Percentiles rank a stretch among this genome's conserved stretches.
Evolutionary conservation across 2,888 invertebrate genomes (phyloP).

Genomic region (Pandemis cinnamomeana): DNA sequence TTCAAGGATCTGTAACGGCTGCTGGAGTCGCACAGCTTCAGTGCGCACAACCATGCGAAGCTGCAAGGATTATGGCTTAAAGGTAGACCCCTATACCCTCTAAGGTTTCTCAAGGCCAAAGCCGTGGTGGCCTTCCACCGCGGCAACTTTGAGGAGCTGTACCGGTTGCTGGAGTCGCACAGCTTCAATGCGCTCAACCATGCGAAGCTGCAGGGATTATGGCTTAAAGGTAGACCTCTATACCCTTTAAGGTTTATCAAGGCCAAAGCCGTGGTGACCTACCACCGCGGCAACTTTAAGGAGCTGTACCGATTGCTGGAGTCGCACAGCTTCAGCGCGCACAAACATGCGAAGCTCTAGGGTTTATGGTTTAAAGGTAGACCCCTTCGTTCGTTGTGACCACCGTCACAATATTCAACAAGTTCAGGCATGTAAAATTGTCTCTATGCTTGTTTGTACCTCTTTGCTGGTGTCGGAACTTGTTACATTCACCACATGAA

Average conservation of each 20-base stretch:
- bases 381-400: no score
- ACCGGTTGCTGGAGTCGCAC: slow-evolving; percentile 96
- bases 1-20: slow-evolving; percentile 98
- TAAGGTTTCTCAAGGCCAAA: slow-evolving; percentile 89
- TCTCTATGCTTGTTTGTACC: no score
- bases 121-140: slow-evolving; percentile 99
- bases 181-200: slow-evolving; percentile 98
- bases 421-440: no score
- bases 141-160: slow-evolving; percentile 98
- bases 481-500: no score
- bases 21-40: slow-evolving; percentile 97
- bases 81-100: slow-evolving; percentile 58
- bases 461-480: no score
- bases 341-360: slow-evolving; percentile 98
- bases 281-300: slow-evolving; percentile 98
- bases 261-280: slow-evolving; percentile 99
- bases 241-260: no score
- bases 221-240: slow-evolving; percentile 95
- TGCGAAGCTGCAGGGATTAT: slow-evolving; percentile 95
- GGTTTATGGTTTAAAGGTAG: slow-evolving; percentile 95
- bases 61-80: slow-evolving; percentile 98
- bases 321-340: slow-evolving; percentile 96
- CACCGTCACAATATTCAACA: no score
- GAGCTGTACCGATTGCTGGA: slow-evolving; percentile 98
- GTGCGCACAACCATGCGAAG: slow-evolving; percentile 97